A percentile compares a stretch with the other conserved stretches of the same genome.
phyloP scores from a whole-genome alignment of 2,113 vertebrate species.

The Tauraco erythrolophus region DNA sequence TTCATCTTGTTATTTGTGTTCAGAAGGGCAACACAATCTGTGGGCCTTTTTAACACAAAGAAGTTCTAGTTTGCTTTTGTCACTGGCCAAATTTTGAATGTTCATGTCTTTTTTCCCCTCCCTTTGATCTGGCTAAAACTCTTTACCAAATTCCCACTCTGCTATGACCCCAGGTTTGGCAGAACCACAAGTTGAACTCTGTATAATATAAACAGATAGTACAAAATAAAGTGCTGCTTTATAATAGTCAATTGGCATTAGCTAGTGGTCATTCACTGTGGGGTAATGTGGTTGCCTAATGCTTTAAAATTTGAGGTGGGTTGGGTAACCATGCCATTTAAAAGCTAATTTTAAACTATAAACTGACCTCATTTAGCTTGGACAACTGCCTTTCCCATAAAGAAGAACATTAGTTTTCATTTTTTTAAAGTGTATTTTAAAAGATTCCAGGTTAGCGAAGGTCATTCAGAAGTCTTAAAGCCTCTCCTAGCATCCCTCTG shows the following conservation, averaged over 20 bases:
- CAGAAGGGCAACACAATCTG: neutral
- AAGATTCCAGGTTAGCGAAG: neutral
- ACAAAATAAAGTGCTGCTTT: neutral
- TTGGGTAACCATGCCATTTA: neutral
- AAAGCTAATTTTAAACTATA: neutral
- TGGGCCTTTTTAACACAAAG: neutral
- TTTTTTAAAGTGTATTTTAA: neutral
- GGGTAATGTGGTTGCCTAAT: neutral
- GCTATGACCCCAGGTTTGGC: neutral
- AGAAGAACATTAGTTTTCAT: neutral
- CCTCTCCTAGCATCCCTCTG: neutral
- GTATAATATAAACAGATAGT: neutral
- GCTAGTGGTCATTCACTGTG: neutral
- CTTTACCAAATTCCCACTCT: neutral
- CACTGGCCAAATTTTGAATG: neutral
- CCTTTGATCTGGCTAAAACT: neutral
- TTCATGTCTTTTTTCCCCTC: neutral
- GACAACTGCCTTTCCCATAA: neutral
- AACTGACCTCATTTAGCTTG: neutral
- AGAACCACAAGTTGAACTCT: neutral
- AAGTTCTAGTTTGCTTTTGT: neutral
- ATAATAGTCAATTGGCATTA: neutral
- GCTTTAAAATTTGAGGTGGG: neutral
- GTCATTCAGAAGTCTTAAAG: neutral
- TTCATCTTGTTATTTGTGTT: conserved; percentile 7